Evolutionary conservation across 2,888 invertebrate species (phyloP), one percentile per base, ranked within the genome.

Genomic region (Oscheius sp.): DNA sequence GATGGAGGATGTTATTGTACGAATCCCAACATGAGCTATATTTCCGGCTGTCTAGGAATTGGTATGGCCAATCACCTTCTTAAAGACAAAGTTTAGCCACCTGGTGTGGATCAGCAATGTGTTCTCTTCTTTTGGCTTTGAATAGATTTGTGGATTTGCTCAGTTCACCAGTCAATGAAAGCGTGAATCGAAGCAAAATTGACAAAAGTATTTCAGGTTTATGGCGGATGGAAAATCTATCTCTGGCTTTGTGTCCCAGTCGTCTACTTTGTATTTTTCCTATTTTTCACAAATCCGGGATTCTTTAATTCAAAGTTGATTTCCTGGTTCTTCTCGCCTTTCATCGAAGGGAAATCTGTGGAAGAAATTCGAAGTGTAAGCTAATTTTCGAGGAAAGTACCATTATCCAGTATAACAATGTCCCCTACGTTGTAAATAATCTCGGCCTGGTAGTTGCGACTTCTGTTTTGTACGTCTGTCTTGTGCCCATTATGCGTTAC

Each of bases 361-460:
- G 52, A 52, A 52, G 52, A 52, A n/a, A 27, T 27, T n/a, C n/a
- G 29, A 12, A 23, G 29, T 27, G 52, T 52, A n/a, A n/a, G n/a
- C 20, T 17, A 3, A 42, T 17, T 17, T 17, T 3, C 12, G 42
- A 20, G 10, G 15, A 37, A 12, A 17, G 4, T 17, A 17, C 42
- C 15, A 42, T 17, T 15, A 17, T 42, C 42, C 12, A 42, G 42
- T 42, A 42, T 12, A 17, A 42, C 12, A 42, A 42, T 12, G 20
- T 42, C 42, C 20, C 15, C 42, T 20, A 42, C 42, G 42, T 20
- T 4, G 12, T 42, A 20, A 42, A 42, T 20, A 42, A 42, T 42
- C 4, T 42, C 12, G 15, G 42, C 12, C n/a, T 42, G 4, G 42
- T 42, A 20, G 42, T 12, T 3, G 20, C 20, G 20, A 42, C 42